phyloP scores from a whole-genome alignment of 2,113 vertebrate species.

The Nyctereutes procyonoides region DNA sequence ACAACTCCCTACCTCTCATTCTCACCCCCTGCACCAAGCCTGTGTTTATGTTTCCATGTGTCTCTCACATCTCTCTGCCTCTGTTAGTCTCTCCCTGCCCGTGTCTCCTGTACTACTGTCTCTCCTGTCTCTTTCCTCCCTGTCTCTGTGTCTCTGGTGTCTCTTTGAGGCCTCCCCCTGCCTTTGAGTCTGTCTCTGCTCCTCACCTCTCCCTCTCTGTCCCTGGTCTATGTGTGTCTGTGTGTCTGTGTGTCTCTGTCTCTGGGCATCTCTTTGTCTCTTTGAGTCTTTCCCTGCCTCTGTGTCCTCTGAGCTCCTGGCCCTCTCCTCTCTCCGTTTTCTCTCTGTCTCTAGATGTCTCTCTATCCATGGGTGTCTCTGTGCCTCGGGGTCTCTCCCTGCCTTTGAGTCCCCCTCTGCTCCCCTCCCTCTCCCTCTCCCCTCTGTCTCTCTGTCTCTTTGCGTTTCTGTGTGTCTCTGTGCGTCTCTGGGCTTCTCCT shows the following conservation, averaged over 20 bases:
- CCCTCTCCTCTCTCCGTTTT: not conserved
- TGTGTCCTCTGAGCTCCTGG: conserved; percentile 69
- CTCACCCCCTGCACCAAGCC: conserved; percentile 73
- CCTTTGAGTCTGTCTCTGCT: conserved; percentile 76
- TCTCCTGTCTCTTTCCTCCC: conserved; percentile 2
- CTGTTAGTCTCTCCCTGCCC: conserved; percentile 84
- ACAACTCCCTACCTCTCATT: conserved; percentile 73
- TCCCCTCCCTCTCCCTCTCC: not conserved
- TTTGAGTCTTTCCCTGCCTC: conserved; percentile 84
- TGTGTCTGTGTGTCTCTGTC: conserved; percentile 82
- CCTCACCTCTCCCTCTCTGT: conserved; percentile 82
- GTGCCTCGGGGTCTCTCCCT: not conserved
- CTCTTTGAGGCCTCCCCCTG: conserved; percentile 81
- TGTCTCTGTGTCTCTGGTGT: conserved; percentile 79
- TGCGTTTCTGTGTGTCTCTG: conserved; percentile 70
- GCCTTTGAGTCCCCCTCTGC: conserved; percentile 21
- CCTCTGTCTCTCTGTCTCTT: conserved; percentile 49
- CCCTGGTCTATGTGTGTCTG: conserved; percentile 45
- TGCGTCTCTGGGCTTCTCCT: conserved; percentile 22
- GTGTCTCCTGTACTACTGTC: conserved; percentile 47
- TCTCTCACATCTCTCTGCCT: conserved; percentile 83
- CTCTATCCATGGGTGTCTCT: conserved; percentile 65
- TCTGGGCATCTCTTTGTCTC: conserved; percentile 83
- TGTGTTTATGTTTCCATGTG: conserved; percentile 58
- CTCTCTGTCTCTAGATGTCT: conserved; percentile 40